phyloP scores from a whole-genome alignment of 2,113 vertebrate genomes.

The Tamias sibiricus region DNA sequence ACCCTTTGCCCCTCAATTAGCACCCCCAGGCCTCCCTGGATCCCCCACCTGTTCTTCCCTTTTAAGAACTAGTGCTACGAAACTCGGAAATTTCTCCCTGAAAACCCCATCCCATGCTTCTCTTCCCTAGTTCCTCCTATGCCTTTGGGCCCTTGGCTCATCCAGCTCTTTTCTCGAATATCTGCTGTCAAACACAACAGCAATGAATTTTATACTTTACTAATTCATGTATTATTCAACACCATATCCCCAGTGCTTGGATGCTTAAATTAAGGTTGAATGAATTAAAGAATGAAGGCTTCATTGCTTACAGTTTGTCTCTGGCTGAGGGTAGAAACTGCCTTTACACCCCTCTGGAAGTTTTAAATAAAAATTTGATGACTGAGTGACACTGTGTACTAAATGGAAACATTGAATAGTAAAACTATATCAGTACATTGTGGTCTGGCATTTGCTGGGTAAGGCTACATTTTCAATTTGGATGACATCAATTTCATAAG shows the following conservation, averaged over 20 bases:
- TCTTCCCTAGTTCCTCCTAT: neutral
- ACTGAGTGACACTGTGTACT: neutral
- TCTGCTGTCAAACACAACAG: neutral
- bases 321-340: neutral
- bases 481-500: slow-evolving; percentile 49
- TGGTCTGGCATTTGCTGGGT: neutral
- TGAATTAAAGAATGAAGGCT: neutral
- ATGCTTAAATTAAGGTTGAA: neutral
- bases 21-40: neutral
- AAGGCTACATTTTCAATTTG: slow-evolving; percentile 10
- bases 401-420: slow-evolving; percentile 24
- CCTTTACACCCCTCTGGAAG: neutral
- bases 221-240: neutral
- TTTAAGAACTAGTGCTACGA: neutral
- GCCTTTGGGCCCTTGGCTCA: neutral
- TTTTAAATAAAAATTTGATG: slow-evolving; percentile 27
- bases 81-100: neutral
- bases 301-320: neutral
- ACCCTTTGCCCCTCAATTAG: neutral
- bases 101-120: neutral
- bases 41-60: neutral
- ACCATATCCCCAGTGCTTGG: neutral
- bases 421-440: neutral
- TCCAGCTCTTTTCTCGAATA: neutral
- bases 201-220: neutral